Conservation (phyloP, 2,797 vertebrate species). For the Hoplostethus atlanticus region DNA sequence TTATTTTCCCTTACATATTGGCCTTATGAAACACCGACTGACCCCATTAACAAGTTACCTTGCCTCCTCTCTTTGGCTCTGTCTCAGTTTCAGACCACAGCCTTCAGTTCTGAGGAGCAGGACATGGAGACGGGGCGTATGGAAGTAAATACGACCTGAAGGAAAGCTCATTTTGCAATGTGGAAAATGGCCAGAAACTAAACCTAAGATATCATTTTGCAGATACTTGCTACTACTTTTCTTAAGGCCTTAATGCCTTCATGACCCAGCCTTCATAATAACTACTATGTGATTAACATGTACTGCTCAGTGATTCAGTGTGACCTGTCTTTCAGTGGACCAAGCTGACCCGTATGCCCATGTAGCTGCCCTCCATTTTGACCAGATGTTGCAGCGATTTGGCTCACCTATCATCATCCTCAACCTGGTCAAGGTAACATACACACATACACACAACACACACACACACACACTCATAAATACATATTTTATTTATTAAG, state of each 20-base stretch:
- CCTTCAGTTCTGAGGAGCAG: background rate
- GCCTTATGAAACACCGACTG: constrained; percentile 7
- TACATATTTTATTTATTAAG: background rate
- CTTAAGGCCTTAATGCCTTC: too few relatives aligned
- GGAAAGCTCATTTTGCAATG: too few relatives aligned
- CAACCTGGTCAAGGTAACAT: constrained; percentile 96
- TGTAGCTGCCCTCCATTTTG: constrained; percentile 95
- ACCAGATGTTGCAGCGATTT: constrained; percentile 98
- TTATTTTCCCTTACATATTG: background rate
- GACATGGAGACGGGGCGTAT: background rate
- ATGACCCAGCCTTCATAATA: too few relatives aligned
- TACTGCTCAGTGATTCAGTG: background rate
- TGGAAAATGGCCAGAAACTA: background rate
- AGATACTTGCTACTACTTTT: too few relatives aligned
- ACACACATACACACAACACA: constrained; percentile 3
- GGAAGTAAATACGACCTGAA: background rate
- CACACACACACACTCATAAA: background rate
- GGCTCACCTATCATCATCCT: constrained; percentile 99
- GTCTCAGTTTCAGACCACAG: background rate
- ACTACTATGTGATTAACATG: too few relatives aligned
- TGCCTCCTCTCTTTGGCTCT: background rate
- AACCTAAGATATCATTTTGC: background rate
- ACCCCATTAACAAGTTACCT: background rate
- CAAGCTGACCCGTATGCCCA: constrained; percentile 96
- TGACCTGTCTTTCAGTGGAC: constrained; percentile 87